Conservation (phyloP, 2,888 invertebrate species). For the Agonopterix subpropinquella region DNA sequence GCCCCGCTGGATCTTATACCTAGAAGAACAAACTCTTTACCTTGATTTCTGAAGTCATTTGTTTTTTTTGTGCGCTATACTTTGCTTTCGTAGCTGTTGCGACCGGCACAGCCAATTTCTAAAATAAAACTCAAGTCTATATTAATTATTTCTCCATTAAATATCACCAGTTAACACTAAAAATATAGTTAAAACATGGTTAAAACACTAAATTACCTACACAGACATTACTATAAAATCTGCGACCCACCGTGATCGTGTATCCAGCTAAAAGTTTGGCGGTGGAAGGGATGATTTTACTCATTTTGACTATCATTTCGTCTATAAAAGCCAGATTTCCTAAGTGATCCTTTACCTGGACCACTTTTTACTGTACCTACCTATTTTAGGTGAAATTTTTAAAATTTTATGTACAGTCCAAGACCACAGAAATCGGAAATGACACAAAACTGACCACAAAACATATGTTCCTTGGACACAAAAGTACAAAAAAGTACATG, state of each 20-base stretch:
- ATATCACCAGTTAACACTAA: too few relatives aligned
- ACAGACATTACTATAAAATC: not conserved
- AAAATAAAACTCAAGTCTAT: slow-evolving; percentile 24
- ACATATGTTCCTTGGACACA: too few relatives aligned
- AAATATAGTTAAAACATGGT: too few relatives aligned
- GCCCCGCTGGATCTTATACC: not conserved
- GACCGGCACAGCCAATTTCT: slow-evolving; percentile 53
- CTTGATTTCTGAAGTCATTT: slow-evolving; percentile 78
- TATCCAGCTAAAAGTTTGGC: slow-evolving; percentile 51
- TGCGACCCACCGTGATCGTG: slow-evolving; percentile 42
- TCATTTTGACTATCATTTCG: slow-evolving; percentile 50
- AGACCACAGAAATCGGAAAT: not conserved
- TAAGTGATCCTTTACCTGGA: slow-evolving; percentile 35
- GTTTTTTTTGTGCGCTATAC: slow-evolving; percentile 75
- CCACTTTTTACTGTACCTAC: slow-evolving; percentile 16
- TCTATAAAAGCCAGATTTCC: slow-evolving; percentile 52
- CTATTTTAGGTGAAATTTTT: not conserved
- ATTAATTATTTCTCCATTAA: too few relatives aligned
- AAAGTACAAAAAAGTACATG: too few relatives aligned
- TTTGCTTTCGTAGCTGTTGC: slow-evolving; percentile 59
- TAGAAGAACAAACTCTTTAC: slow-evolving; percentile 28
- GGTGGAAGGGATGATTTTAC: slow-evolving; percentile 53
- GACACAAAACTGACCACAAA: too few relatives aligned
- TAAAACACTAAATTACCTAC: slow-evolving; percentile 1
- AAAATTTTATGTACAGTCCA: not conserved